Conservation (phyloP, 1,140 invertebrate species). For the Acromyrmex heyeri region DNA sequence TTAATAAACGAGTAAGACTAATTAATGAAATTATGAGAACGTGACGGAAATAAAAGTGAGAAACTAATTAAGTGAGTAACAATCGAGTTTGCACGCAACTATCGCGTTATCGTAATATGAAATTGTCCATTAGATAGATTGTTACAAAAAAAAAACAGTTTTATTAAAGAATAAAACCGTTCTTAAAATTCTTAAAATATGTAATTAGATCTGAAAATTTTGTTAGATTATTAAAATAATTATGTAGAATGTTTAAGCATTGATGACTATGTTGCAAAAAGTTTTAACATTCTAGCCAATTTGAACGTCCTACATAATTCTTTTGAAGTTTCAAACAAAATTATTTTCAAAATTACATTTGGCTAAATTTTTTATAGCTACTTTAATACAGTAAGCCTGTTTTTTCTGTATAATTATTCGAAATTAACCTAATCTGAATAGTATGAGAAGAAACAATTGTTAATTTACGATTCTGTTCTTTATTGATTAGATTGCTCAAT, state of each 20-base stretch:
- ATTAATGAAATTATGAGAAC: conserved; percentile 49
- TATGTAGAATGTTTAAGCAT: too few species aligned
- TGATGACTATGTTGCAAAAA: too few species aligned
- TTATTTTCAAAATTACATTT: too few species aligned
- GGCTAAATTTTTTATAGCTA: too few species aligned
- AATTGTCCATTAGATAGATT: conserved; percentile 30
- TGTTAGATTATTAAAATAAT: too few species aligned
- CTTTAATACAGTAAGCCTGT: too few species aligned
- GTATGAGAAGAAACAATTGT: not conserved
- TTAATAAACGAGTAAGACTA: conserved; percentile 5
- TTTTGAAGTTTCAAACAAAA: too few species aligned
- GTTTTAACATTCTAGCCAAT: too few species aligned
- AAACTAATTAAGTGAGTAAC: conserved; percentile 47
- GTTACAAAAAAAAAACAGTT: not conserved
- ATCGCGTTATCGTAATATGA: conserved; percentile 44
- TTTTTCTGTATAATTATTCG: conserved; percentile 20
- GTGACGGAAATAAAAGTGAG: not conserved
- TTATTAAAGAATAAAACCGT: too few species aligned
- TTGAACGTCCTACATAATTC: too few species aligned
- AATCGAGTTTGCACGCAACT: not conserved
- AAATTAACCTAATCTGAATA: conserved; percentile 25
- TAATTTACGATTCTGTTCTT: not conserved
- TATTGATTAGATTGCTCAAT: not conserved
- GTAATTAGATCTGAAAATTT: too few species aligned
- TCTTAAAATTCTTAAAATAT: too few species aligned